phyloP scores from a whole-genome alignment of 2,113 vertebrate genomes.

The Cisticola juncidis region DNA sequence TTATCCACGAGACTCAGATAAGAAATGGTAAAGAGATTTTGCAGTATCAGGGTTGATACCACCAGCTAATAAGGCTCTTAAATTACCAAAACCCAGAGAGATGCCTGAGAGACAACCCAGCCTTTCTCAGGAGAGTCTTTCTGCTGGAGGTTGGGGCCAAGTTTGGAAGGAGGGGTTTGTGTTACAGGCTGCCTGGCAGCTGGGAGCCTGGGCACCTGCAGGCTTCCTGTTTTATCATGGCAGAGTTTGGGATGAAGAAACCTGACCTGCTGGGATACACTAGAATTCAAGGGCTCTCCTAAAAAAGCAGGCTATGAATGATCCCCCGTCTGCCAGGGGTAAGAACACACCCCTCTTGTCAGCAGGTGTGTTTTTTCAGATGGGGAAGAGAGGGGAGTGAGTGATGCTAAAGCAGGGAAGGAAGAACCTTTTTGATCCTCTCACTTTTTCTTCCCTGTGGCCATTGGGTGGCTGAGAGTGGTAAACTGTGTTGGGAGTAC shows the following conservation, averaged over 20 bases:
- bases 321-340: background rate
- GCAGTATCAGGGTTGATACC: background rate
- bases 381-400: background rate
- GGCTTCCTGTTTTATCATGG: background rate
- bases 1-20: conserved; percentile 63
- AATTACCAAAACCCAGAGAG: background rate
- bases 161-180: background rate
- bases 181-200: background rate
- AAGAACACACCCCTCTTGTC: background rate
- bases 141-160: background rate
- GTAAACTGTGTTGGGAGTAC: background rate
- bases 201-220: background rate
- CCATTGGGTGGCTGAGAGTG: fast-evolving
- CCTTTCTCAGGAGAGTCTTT: background rate
- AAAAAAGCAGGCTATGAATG: background rate
- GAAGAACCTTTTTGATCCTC: background rate
- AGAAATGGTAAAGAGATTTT: conserved; percentile 76
- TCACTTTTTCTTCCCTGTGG: background rate
- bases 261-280: background rate
- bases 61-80: background rate
- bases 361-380: background rate
- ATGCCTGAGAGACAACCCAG: background rate
- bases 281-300: background rate
- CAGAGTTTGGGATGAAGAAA: background rate
- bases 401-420: background rate